Evolutionary conservation across 2,888 invertebrate species (phyloP).

Genomic region (Dynastes grantii): DNA sequence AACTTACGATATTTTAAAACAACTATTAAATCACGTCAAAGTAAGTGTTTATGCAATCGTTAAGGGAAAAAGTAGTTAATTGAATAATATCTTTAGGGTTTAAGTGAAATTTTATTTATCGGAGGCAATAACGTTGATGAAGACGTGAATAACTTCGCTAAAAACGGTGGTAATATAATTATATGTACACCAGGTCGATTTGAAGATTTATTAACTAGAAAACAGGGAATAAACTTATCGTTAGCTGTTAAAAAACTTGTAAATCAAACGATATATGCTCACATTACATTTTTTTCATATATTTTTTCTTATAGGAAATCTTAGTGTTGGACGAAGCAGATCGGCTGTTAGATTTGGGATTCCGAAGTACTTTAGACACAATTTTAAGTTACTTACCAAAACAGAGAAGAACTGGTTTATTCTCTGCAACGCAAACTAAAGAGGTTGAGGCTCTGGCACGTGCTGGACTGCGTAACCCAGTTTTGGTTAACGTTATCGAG

Average conservation of each 20-base stretch:
- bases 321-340: constrained; percentile 98
- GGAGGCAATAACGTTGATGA: constrained; percentile 89
- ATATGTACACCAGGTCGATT: constrained; percentile 96
- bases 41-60: constrained; percentile 61
- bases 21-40: constrained; percentile 71
- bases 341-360: constrained; percentile 92
- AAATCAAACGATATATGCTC: constrained; percentile 60
- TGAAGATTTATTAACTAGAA: constrained; percentile 86
- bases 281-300: background rate
- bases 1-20: constrained; percentile 79
- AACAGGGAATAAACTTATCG: constrained; percentile 80
- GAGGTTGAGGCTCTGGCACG: constrained; percentile 92
- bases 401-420: constrained; percentile 96
- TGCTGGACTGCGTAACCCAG: constrained; percentile 95
- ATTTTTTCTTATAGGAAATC: constrained; percentile 79
- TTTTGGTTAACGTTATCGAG: constrained; percentile 91
- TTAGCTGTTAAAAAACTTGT: constrained; percentile 85
- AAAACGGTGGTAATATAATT: constrained; percentile 86
- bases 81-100: constrained; percentile 59
- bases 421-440: constrained; percentile 98
- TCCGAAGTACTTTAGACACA: constrained; percentile 86
- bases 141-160: constrained; percentile 80
- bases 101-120: constrained; percentile 79
- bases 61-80: background rate
- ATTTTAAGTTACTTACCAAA: constrained; percentile 94